Percentiles rank a stretch among this genome's conserved stretches.
Evolutionary conservation across 2,888 invertebrate species (phyloP).

Genomic region (Athripsodes cinereus): DNA sequence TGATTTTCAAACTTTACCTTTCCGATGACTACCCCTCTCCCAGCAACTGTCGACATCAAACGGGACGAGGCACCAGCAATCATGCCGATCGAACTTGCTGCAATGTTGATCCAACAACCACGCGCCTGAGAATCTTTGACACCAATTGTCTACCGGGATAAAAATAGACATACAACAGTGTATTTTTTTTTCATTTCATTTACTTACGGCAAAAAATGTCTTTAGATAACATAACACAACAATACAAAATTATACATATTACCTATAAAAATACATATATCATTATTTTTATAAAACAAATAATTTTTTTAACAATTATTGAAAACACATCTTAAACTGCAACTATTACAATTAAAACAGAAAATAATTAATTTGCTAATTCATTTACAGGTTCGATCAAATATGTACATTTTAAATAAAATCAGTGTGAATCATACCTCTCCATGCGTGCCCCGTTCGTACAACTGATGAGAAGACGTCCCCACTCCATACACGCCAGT

Average conservation of each 20-base stretch:
- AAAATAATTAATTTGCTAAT: background rate
- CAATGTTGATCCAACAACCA: conserved; percentile 55
- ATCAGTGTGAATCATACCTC: no score
- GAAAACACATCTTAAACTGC: no score
- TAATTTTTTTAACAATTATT: no score
- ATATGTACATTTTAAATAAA: background rate
- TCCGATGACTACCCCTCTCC: conserved; percentile 46
- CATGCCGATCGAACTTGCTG: conserved; percentile 51
- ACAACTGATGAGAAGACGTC: conserved; percentile 44
- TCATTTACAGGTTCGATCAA: background rate
- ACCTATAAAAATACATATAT: no score
- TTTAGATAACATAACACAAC: no score
- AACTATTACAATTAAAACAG: background rate
- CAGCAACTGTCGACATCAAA: conserved; percentile 42
- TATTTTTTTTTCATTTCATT: no score
- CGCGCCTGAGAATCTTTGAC: conserved; percentile 50
- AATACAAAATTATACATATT: no score
- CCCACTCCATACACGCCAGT: conserved; percentile 50
- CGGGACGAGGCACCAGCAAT: conserved; percentile 49
- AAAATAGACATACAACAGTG: conserved; percentile 20
- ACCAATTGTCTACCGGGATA: conserved; percentile 45
- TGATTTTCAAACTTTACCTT: no score
- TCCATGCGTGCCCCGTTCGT: conserved; percentile 46
- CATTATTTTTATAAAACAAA: no score
- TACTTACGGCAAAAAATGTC: no score